Evolutionary conservation across 30 jellyfish, hydroid and myxozoan species (phyloP).

Genomic region (Mastigias papua): DNA sequence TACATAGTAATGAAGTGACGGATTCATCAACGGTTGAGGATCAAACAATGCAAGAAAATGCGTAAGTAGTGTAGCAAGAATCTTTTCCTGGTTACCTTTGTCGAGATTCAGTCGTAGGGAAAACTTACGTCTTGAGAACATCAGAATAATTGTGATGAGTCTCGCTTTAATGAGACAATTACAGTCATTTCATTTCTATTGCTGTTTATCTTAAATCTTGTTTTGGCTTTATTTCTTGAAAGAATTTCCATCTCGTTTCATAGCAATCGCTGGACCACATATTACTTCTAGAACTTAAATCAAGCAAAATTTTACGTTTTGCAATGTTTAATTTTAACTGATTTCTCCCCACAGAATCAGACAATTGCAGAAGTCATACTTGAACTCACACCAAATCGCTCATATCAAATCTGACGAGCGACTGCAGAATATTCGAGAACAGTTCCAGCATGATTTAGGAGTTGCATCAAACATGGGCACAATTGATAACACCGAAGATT

Average conservation of each 20-base stretch:
- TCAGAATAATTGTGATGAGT: too few relatives aligned
- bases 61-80: background rate
- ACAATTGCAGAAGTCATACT: constrained; percentile 11
- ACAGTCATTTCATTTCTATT: too few relatives aligned
- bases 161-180: too few relatives aligned
- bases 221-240: too few relatives aligned
- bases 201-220: too few relatives aligned
- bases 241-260: too few relatives aligned
- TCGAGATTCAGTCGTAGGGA: too few relatives aligned
- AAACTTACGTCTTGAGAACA: too few relatives aligned
- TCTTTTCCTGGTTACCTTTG: background rate
- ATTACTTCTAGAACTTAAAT: too few relatives aligned
- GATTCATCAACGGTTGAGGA: constrained; percentile 1
- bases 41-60: constrained; percentile 10
- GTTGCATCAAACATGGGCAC: constrained; percentile 25
- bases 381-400: constrained; percentile 78
- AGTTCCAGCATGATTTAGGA: constrained; percentile 46
- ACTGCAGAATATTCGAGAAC: constrained; percentile 29
- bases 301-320: background rate
- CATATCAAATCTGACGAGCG: constrained; percentile 68
- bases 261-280: too few relatives aligned
- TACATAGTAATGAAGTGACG: background rate
- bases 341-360: constrained; percentile 41
- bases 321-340: background rate
- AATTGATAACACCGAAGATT: constrained; percentile 14